These are phyloP conservation scores for Zeugodacus cucurbitae DNA, from an alignment of 1,140 invertebrate species.

Conservation along the genomic window DNA sequence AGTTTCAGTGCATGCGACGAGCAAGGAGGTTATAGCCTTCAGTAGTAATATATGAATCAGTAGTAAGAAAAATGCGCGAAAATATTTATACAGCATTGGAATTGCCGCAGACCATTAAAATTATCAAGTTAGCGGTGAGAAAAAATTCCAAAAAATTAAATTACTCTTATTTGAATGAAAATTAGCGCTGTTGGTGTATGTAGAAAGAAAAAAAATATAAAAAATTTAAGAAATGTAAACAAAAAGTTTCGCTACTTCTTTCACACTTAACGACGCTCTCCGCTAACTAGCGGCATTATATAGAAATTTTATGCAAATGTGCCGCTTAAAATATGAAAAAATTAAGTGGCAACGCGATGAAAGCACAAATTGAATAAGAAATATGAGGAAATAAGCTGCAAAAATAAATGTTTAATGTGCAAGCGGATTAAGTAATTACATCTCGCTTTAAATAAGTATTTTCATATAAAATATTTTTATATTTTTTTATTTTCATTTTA, in stretches of 20 bases:
- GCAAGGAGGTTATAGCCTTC: too few species aligned
- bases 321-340: background rate
- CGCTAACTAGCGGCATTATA: background rate
- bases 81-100: too few species aligned
- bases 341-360: background rate
- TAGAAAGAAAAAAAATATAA: background rate
- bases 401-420: background rate
- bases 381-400: background rate
- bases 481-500: too few species aligned
- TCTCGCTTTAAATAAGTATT: background rate
- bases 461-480: background rate
- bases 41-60: too few species aligned
- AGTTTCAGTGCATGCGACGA: too few species aligned
- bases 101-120: too few species aligned
- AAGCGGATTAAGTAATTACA: constrained; percentile 21
- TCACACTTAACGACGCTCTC: background rate
- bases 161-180: background rate
- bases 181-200: background rate
- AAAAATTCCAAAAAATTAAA: background rate
- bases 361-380: too few species aligned
- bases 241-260: background rate
- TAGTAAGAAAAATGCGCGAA: too few species aligned
- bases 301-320: constrained; percentile 7
- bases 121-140: background rate
- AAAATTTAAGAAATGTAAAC: background rate